Percentiles rank a stretch among this genome's conserved stretches.
Conservation (phyloP, 2,113 vertebrate species). For the Entelurus aequoreus region DNA sequence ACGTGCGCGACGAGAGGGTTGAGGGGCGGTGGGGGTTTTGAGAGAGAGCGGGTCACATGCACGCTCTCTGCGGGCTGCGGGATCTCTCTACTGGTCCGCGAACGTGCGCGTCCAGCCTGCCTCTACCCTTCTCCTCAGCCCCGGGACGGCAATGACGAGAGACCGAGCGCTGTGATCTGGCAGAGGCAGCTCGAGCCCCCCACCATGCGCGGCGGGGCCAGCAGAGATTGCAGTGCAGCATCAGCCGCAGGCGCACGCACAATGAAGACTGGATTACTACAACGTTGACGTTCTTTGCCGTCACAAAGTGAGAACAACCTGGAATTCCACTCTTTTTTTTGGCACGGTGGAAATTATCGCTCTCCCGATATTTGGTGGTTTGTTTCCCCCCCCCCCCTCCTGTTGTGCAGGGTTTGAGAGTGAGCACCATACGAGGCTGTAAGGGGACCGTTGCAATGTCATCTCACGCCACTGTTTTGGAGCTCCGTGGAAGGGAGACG, state of each 20-base stretch:
- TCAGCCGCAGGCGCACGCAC: conserved; percentile 48
- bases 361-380: conserved; percentile 35
- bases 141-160: conserved; percentile 61
- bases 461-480: conserved; percentile 70
- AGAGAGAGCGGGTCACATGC: conserved; percentile 49
- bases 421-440: conserved; percentile 45
- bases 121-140: conserved; percentile 34
- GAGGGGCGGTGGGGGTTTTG: no score
- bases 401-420: conserved; percentile 44
- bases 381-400: conserved; percentile 16
- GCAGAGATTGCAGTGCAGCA: conserved; percentile 61
- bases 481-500: conserved; percentile 88
- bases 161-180: conserved; percentile 44
- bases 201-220: conserved; percentile 55
- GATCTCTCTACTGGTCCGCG: conserved; percentile 38
- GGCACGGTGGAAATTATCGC: conserved; percentile 54
- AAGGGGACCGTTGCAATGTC: conserved; percentile 74
- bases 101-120: conserved; percentile 53
- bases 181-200: conserved; percentile 45
- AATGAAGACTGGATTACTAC: conserved; percentile 66
- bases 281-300: conserved; percentile 44
- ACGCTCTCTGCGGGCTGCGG: conserved; percentile 37
- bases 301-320: conserved; percentile 41
- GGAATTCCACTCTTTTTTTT: conserved; percentile 45
- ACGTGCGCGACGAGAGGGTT: conserved; percentile 21